Base-by-base conservation (phyloP, 2,113 vertebrate genomes). In the Talpa occidentalis region DNA sequence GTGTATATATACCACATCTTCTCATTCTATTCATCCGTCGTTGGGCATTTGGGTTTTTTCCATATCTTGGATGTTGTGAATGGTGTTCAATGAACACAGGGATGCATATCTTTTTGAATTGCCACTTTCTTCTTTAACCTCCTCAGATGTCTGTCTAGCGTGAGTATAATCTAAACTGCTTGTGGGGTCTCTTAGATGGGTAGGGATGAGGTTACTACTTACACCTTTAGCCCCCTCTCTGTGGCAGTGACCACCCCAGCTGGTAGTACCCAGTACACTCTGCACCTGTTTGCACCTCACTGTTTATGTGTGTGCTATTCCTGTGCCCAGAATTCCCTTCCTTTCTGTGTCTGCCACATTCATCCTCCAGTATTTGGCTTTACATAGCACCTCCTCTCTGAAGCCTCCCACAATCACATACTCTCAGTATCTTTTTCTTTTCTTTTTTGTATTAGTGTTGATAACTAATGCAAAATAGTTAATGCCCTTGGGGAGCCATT, bases 131-230 rank as follows among this genome's bases (percentile, higher is more conserved):
- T 62, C 9, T 92, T 85, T 89, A 60, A 79, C 10, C 52, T 74
- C n/a, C 49, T 92, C 44, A 88, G 40, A 67, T 22, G 3, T 84
- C 59, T 86, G 40, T 49, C 73, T 37, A 62, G 47, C 32, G 54
- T 49, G n/a, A 79, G 32, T 69, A 59, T 28, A 91, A 42, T 73
- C 47, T 86, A 59, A 81, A 70, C 35, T 91, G 56, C 47, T 93
- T 10, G 14, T 52, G 10, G 37, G 17, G 35, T 70, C 60, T 95
- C 79, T 52, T 49, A 93, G 94, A 22, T 21, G 12, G 90, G 9
- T 88, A 88, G 37, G 56, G 5, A 60, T 56, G 35, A 80, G 78
- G 47, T 66, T 88, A 44, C 35, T 2, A 1, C 30, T 79, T 74
- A 47, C 10, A 22, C 10, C 10, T 80, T 66, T 7, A 90, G 56